Evolutionary conservation across 1,140 invertebrate genomes (phyloP), one percentile per base, ranked within the genome.

Genomic region (Condylostylus longicornis): DNA sequence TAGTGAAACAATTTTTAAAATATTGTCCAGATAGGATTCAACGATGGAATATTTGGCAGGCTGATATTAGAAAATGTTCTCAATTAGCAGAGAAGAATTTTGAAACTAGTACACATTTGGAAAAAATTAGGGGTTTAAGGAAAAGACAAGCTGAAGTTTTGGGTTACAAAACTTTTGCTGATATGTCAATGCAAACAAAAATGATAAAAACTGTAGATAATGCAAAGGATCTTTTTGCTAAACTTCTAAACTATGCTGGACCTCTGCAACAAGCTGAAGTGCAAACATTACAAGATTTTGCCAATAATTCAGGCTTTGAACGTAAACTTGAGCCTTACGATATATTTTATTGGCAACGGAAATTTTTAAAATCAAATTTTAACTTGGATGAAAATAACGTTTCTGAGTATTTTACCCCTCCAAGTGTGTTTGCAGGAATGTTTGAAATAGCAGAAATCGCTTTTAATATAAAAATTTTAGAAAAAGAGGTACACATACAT

Each of bases 111-210:
- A 63, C 72, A 9, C 57, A 76, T 44, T 58, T 93, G 34, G 82
- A 91, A 58, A 73, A 83, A 49, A 81, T 94, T 30, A 65, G 87
- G 22, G 54, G 48, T 22, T 51, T 72, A 29, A 75, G 84, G 51
- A 58, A 54, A 18, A 70, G 79, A 31, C 72, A 82, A 51, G 87
- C 88, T 0, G 66, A 75, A 48, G 43, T 79, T 15, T 63, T 94
- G 31, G 88, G 88, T 0, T 95, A 75, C 58, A 65, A 78, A 33
- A 76, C 68, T 40, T 93, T 70, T 63, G 77, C 71, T 1, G 74
- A 90, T 20, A 75, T 94, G 74, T 87, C 81, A 20, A 88, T 95
- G 84, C 75, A 85, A 66, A 91, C 85, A 0, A 94, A 93, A 70
- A 93, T 95, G 85, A 86, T 87, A 3, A 79, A 77, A 21, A 79